Evolutionary conservation across 2,113 vertebrate genomes (phyloP).

Genomic region (Melospiza melodia): DNA sequence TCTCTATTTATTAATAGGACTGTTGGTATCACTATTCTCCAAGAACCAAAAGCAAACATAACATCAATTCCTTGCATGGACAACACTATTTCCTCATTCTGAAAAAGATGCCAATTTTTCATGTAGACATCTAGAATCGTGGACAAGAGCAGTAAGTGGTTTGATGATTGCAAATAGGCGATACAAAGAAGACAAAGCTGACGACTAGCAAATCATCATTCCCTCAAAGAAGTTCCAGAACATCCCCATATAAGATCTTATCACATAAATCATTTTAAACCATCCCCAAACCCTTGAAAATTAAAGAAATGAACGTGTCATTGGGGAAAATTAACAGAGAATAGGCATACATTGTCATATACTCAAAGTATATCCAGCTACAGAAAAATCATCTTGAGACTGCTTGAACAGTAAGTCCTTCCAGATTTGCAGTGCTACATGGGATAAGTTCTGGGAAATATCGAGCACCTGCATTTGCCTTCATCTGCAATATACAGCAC

Average conservation of each 20-base stretch:
- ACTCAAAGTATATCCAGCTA: background rate
- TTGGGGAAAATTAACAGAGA: background rate
- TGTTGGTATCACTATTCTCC: background rate
- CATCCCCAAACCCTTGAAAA: background rate
- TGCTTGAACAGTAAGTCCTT: background rate
- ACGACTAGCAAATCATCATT: background rate
- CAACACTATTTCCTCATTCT: background rate
- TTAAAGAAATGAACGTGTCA: background rate
- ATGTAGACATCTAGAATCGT: background rate
- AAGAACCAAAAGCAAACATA: background rate
- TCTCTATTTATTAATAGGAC: background rate
- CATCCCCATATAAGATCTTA: background rate
- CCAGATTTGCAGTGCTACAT: background rate
- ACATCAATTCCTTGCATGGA: background rate
- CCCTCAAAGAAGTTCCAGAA: background rate
- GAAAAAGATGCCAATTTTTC: background rate
- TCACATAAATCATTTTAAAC: background rate
- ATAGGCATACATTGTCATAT: background rate
- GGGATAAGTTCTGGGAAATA: background rate
- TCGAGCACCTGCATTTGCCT: background rate
- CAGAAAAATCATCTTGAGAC: conserved; percentile 9
- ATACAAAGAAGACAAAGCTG: background rate
- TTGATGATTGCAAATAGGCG: background rate
- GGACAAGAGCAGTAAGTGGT: background rate
- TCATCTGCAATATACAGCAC: background rate